Evolutionary conservation across 2,888 invertebrate genomes (phyloP), one percentile per base, ranked within the genome.

Genomic region (Lymantria monacha): DNA sequence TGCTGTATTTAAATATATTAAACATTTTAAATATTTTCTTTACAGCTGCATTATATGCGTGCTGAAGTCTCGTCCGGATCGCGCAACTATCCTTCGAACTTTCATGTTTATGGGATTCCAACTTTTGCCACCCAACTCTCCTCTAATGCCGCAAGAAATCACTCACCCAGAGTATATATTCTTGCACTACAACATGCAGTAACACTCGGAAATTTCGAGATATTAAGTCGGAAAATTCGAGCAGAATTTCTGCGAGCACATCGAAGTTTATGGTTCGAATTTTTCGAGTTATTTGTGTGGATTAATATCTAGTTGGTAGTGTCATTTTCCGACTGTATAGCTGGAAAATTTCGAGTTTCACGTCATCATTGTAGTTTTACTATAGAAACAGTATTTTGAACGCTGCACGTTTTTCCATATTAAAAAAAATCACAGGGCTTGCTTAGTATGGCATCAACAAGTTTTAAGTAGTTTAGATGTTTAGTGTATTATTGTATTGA

Each of bases 101-200:
- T 99, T 99, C 94, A 97, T 98, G 96, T 98, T 98, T 91, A 94
- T 99, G 92, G 99, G 99, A 56, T 99, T 99, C 92, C 94, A 95
- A 64, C 94, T 96, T 57, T 92, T 98, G 75, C 94, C 97, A 41
- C 97, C 98, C 42, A 96, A 94, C 66, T 95, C 97, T 61, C 94
- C 83, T 0, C 59, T 79, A 0, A 77, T 85, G 69, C 82, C 84
- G 42, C 72, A 72, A 12, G 83, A 81, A 92, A 95, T 87, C 83
- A 93, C 74, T 92, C 93, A 91, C 76, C 91, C 80, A 53, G 93
- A 93, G 66, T 92, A 93, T 74, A 91, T 93, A 61, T 89, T 90
- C 78, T 68, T 91, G 71, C 87, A 89, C 77, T 90, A 91, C 71
- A 91, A 85, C 56, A 88, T 87, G 87, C 83, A 90, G 76, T 89